phyloP scores from a whole-genome alignment of 2,888 invertebrate species.

The Cephus pulcher region DNA sequence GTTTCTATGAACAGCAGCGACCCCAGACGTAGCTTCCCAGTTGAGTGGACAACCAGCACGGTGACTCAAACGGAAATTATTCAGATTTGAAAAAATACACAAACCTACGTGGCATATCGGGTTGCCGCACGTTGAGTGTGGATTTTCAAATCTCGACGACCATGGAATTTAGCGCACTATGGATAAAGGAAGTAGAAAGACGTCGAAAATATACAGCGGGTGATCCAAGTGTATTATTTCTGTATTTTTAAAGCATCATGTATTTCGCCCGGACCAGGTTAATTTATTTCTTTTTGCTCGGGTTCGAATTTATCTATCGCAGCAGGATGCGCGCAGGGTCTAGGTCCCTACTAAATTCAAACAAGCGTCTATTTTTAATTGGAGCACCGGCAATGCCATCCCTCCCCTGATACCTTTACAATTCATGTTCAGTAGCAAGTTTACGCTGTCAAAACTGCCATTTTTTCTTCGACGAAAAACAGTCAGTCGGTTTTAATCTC shows the following conservation, averaged over 20 bases:
- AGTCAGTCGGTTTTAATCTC: not conserved
- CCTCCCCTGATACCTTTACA: not conserved
- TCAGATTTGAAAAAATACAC: not conserved
- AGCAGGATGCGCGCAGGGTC: not conserved
- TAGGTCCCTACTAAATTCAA: slow-evolving; percentile 1
- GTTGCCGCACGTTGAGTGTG: not conserved
- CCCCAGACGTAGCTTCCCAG: not conserved
- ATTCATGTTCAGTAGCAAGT: not conserved
- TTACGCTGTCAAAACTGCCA: not conserved
- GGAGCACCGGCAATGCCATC: too few species aligned
- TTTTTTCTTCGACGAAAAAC: not conserved
- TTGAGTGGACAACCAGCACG: not conserved
- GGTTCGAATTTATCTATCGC: not conserved
- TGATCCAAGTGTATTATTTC: not conserved
- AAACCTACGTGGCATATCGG: not conserved
- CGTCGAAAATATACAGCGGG: not conserved
- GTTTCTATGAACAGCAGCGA: not conserved
- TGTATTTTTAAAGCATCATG: not conserved
- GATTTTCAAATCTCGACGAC: not conserved
- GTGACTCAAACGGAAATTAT: not conserved
- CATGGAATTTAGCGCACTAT: not conserved
- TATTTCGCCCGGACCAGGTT: not conserved
- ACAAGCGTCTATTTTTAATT: not conserved
- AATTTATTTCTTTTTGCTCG: slow-evolving; percentile 1
- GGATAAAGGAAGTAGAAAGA: not conserved